Conservation (phyloP, 2,113 vertebrate species). For the Scytalopus superciliaris region DNA sequence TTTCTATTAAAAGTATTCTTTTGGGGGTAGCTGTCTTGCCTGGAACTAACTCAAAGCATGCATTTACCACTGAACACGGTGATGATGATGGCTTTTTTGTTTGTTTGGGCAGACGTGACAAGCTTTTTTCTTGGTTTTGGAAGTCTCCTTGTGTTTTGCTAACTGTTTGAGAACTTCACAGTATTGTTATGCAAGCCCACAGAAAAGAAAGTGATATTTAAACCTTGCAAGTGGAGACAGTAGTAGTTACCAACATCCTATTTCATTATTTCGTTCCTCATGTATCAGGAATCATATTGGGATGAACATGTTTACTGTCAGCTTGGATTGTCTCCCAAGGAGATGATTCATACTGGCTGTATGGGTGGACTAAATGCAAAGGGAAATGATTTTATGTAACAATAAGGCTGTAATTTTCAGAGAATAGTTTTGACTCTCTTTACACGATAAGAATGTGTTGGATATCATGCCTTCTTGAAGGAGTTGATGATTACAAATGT, state of each 20-base stretch:
- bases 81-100: neutral
- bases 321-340: neutral
- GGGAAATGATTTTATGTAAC: neutral
- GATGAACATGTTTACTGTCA: neutral
- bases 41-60: neutral
- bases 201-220: neutral
- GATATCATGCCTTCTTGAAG: neutral
- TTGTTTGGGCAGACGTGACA: neutral
- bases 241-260: neutral
- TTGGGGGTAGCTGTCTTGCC: neutral
- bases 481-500: neutral
- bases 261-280: neutral
- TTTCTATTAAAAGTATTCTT: neutral
- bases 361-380: neutral
- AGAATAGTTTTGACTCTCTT: neutral
- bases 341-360: neutral
- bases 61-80: neutral
- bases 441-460: neutral
- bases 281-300: neutral
- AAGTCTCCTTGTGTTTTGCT: neutral
- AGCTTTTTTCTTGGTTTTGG: neutral
- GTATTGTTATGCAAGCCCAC: neutral
- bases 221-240: neutral
- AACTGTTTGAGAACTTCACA: neutral
- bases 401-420: neutral